Evolutionary conservation across 2,888 invertebrate genomes (phyloP).

Genomic region (Rhagonycha lutea): DNA sequence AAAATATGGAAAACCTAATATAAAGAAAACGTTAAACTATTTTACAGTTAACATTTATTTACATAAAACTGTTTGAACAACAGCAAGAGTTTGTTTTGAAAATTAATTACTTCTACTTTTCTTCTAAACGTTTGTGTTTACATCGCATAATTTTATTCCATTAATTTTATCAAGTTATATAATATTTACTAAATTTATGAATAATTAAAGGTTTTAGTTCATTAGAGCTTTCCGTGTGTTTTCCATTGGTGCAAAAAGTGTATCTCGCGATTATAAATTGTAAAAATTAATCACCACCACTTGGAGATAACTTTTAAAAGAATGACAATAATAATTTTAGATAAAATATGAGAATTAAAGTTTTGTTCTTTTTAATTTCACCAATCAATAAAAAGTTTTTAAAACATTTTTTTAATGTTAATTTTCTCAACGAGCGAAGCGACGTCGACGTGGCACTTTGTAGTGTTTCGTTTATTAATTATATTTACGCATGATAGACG

Average conservation of each 20-base stretch:
- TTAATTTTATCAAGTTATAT: conserved; percentile 8
- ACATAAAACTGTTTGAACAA: conserved; percentile 9
- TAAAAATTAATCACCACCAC: neutral
- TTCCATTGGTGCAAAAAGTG: neutral
- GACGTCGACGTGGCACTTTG: neutral
- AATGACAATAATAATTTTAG: neutral
- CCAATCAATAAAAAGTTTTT: neutral
- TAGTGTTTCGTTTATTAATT: neutral
- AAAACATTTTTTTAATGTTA: neutral
- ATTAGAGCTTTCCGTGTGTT: neutral
- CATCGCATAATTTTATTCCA: conserved; percentile 10
- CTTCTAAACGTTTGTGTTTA: conserved; percentile 5
- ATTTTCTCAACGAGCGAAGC: neutral
- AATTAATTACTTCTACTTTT: conserved; percentile 19
- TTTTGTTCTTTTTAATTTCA: neutral
- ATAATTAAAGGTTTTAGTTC: neutral
- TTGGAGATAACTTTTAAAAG: neutral
- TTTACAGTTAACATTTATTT: conserved; percentile 10
- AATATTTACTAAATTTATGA: conserved; percentile 7
- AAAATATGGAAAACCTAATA: neutral
- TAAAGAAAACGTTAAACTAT: conserved; percentile 7
- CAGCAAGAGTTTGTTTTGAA: conserved; percentile 10
- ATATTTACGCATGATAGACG: neutral
- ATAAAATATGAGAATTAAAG: neutral
- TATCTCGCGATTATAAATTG: neutral